phyloP scores from a whole-genome alignment of 2,113 vertebrate species.

The Chrysemys picta region DNA sequence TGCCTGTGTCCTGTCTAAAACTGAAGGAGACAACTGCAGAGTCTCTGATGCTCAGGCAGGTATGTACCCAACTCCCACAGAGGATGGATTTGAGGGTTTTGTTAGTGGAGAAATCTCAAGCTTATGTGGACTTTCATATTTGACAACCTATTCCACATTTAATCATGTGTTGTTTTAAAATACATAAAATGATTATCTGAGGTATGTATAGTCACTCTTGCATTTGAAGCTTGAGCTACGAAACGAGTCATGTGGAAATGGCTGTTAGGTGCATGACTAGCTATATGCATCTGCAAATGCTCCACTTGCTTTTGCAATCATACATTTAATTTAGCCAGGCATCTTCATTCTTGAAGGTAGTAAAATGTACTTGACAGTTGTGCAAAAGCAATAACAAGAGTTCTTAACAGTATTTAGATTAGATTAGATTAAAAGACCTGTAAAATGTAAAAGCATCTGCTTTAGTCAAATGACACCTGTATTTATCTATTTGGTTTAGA shows the following conservation, averaged over 20 bases:
- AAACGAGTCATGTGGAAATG: background rate
- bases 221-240: background rate
- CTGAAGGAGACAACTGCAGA: constrained; percentile 87
- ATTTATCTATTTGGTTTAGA: background rate
- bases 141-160: background rate
- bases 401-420: background rate
- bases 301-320: background rate
- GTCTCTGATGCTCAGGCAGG: constrained; percentile 91
- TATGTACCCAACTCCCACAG: constrained; percentile 59
- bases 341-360: background rate
- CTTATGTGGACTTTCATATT: background rate
- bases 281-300: background rate
- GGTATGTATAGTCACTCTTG: background rate
- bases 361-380: background rate
- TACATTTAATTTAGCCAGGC: background rate
- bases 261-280: background rate
- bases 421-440: background rate
- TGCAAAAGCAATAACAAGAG: background rate
- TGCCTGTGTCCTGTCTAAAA: constrained; percentile 90
- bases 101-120: background rate
- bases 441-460: background rate
- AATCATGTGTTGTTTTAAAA: background rate
- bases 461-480: background rate
- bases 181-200: background rate
- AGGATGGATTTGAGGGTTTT: background rate